Percentiles rank a stretch among this genome's conserved stretches.
Evolutionary conservation across 1,140 invertebrate species (phyloP).

Genomic region (Neuroterus valhalla): DNA sequence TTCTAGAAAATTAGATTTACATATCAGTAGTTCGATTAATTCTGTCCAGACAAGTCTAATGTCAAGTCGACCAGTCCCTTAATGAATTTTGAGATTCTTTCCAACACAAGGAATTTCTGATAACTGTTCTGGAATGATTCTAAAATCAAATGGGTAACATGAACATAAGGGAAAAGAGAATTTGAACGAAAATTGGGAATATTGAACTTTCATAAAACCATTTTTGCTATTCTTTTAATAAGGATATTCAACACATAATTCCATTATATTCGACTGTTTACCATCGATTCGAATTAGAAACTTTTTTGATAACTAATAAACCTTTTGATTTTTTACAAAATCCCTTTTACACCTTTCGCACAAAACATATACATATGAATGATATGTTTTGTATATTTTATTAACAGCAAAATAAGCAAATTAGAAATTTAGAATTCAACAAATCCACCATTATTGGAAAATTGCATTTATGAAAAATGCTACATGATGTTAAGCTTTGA

Average conservation of each 20-base stretch:
- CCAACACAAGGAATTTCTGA: not conserved
- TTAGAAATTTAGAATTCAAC: not conserved
- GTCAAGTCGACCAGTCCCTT: slow-evolving; percentile 9
- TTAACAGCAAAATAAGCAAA: not conserved
- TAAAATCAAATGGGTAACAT: not conserved
- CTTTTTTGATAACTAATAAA: no score
- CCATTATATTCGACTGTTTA: no score
- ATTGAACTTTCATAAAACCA: no score
- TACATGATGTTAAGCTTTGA: not conserved
- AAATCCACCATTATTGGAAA: not conserved
- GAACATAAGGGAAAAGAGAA: not conserved
- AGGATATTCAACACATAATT: no score
- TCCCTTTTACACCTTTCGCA: no score
- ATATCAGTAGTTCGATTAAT: slow-evolving; percentile 37
- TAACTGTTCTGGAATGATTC: not conserved
- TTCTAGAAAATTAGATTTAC: slow-evolving; percentile 77
- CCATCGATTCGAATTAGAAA: no score
- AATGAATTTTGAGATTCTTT: not conserved
- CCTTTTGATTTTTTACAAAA: no score
- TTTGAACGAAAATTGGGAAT: not conserved
- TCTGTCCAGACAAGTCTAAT: not conserved
- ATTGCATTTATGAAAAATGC: not conserved
- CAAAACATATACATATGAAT: no score
- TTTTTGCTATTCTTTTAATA: no score
- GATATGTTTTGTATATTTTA: not conserved